Conservation (phyloP, 2,888 invertebrate genomes). For the Apamea crenata region DNA sequence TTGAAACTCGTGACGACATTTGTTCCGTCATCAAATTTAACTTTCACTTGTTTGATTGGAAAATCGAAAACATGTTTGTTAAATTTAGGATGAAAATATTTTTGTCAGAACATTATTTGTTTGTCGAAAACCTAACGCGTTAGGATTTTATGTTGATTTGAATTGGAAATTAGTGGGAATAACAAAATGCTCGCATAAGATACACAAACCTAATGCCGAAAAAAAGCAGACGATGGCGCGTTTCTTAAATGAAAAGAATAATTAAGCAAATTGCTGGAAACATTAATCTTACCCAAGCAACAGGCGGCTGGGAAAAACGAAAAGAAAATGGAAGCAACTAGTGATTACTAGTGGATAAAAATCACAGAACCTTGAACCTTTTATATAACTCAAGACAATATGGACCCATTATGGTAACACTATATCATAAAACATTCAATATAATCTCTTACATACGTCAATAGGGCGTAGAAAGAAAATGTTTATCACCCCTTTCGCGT, state of each 20-base stretch:
- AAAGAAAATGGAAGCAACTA: slow-evolving; percentile 42
- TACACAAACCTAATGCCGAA: not conserved
- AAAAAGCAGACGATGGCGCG: not conserved
- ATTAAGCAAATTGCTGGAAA: slow-evolving; percentile 46
- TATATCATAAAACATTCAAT: slow-evolving; percentile 56
- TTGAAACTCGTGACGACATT: slow-evolving; percentile 27
- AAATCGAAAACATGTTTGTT: slow-evolving; percentile 25
- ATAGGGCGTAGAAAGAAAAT: slow-evolving; percentile 54
- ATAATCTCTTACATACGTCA: slow-evolving; percentile 60
- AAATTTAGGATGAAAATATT: slow-evolving; percentile 1
- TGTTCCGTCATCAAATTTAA: slow-evolving; percentile 1
- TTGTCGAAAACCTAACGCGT: not conserved
- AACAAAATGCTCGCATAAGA: not conserved
- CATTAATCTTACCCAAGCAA: slow-evolving; percentile 48
- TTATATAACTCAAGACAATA: slow-evolving; percentile 41
- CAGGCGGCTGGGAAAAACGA: slow-evolving; percentile 40
- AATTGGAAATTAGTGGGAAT: not conserved
- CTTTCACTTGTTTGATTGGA: slow-evolving; percentile 2
- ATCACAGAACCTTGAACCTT: slow-evolving; percentile 31
- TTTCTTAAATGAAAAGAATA: slow-evolving; percentile 32
- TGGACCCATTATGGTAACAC: slow-evolving; percentile 44
- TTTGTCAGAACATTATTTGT: not conserved
- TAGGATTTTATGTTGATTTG: not conserved
- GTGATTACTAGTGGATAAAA: slow-evolving; percentile 47
- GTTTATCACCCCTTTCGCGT: slow-evolving; percentile 51